phyloP scores from a whole-genome alignment of 2,797 vertebrate species.

The Alexandromys oeconomus region DNA sequence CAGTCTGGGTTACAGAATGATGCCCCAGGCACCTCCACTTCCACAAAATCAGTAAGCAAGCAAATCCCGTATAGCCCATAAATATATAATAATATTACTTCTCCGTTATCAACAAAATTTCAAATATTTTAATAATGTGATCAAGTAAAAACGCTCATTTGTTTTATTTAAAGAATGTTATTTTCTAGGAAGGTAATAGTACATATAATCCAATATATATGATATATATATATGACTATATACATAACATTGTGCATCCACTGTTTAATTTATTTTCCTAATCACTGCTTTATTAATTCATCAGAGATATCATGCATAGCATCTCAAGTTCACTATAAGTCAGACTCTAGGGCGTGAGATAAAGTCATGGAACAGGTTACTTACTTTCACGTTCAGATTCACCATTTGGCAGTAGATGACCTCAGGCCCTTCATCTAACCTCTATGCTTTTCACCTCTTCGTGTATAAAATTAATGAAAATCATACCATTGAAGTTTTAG shows the following conservation, averaged over 20 bases:
- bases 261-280: neutral
- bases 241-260: neutral
- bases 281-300: neutral
- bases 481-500: neutral
- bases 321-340: neutral
- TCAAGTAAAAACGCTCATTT: neutral
- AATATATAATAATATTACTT: neutral
- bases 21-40: too few species aligned
- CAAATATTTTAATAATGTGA: neutral
- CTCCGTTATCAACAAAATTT: neutral
- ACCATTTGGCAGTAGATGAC: constrained; percentile 15
- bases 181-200: constrained; percentile 20
- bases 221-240: neutral
- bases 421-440: constrained; percentile 15
- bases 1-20: neutral
- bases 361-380: constrained; percentile 4
- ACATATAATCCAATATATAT: neutral
- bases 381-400: constrained; percentile 18
- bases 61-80: neutral
- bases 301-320: neutral
- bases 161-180: constrained; percentile 9
- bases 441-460: constrained; percentile 5
- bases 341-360: neutral
- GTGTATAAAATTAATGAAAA: constrained; percentile 18
- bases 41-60: neutral